These are phyloP conservation scores for Chloropsis cyanopogon DNA, from an alignment of 2,113 vertebrate species.

Conservation along the genomic window DNA sequence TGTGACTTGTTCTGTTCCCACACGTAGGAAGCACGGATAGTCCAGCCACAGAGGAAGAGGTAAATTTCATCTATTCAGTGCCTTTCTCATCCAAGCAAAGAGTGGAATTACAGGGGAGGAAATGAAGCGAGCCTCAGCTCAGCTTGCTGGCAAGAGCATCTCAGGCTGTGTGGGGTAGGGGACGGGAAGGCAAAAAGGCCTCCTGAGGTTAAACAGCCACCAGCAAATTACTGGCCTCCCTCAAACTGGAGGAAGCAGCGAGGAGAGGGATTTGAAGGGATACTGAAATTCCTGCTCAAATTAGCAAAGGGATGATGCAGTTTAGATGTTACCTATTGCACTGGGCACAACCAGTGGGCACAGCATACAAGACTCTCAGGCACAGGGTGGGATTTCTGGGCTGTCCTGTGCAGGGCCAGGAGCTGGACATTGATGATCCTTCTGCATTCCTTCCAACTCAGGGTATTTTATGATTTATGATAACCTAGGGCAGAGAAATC, in stretches of 20 bases:
- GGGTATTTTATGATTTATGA: neutral
- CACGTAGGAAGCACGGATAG: neutral
- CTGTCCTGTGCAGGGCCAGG: neutral
- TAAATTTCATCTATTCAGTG: neutral
- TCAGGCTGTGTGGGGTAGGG: constrained; percentile 15
- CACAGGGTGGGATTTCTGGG: neutral
- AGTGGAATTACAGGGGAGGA: constrained; percentile 35
- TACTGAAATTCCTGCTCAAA: neutral
- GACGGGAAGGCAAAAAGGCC: neutral
- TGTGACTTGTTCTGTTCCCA: neutral
- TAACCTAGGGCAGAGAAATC: neutral
- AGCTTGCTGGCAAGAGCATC: neutral
- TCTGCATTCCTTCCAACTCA: neutral
- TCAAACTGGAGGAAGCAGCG: neutral
- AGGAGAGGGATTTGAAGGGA: neutral
- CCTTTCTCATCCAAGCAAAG: neutral
- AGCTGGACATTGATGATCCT: neutral
- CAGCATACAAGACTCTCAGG: rapidly evolving
- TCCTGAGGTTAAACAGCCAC: constrained; percentile 34
- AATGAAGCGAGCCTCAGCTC: neutral
- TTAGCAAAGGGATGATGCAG: neutral
- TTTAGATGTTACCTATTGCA: neutral
- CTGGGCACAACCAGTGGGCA: neutral
- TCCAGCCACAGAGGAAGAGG: neutral
- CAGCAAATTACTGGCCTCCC: constrained; percentile 21